Base-by-base conservation (phyloP, 2,888 invertebrate genomes). In the Polydrusus tereticollis region DNA sequence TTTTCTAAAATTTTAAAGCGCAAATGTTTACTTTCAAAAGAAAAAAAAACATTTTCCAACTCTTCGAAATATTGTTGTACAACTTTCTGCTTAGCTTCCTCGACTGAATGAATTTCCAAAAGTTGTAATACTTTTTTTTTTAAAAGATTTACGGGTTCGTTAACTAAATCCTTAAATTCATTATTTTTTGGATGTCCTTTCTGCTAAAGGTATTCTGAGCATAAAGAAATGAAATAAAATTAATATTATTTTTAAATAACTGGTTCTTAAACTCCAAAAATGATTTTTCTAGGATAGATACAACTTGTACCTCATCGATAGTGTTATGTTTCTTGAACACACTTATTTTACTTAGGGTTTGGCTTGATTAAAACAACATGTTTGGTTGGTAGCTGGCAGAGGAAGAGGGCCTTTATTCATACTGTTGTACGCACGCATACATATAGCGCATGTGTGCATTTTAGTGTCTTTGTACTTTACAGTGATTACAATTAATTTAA, bases 1-100 rank as follows among this genome's bases (percentile, higher is more conserved):
- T n/a, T 55, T 23, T 68, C 64, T 52, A 74, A 64, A 18, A 29
- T 14, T 58, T 74, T 68, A 18, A 74, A 68, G 14, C 74, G 36
- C 14, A 64, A 38, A 60, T 64, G 45, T 59, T 74, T 72, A 50
- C 50, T 67, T 18, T 68, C 45, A 45, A 45, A 45, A 10, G 8
- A 3, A 63, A 2, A 8, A 45, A 45, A 45, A 10, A 45, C 10
- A 21, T 20, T 21, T 45, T 45, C 20, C 10, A 45, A 20, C 3
- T 45, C 45, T 1, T 20, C 10, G 21, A 45, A 45, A 14, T 45
- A 45, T 38, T 38, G 38, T n/a, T 14, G 2, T 3, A 38, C 4
- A 12, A 36, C 12, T 12, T 12, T 5, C 10, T 12, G 5, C 29
- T 29, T 7, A 29, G 29, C 4, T 36, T 36, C 36, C 5, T 36